These are phyloP conservation scores for Drosophila quinaria DNA, from an alignment of 2,888 invertebrate species.

Conservation along the genomic window DNA sequence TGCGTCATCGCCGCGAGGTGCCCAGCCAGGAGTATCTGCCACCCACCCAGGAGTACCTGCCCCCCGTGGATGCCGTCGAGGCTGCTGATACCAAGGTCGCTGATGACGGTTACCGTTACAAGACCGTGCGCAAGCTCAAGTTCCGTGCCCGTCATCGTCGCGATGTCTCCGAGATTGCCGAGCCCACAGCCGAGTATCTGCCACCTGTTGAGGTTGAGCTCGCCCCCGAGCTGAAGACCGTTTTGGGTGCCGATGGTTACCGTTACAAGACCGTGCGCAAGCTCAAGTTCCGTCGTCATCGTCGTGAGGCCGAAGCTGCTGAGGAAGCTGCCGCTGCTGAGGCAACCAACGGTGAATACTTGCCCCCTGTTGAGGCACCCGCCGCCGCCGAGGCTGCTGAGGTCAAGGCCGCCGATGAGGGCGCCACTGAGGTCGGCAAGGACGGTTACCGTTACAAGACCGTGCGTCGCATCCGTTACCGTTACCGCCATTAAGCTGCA, in stretches of 20 bases:
- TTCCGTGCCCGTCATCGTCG: conserved; percentile 83
- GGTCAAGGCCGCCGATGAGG: conserved; percentile 63
- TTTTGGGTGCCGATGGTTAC: conserved; percentile 77
- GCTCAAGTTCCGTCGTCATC: conserved; percentile 76
- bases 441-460: conserved; percentile 85
- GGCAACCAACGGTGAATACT: conserved; percentile 71
- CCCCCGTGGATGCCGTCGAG: conserved; percentile 69
- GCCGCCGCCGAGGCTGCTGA: conserved; percentile 47
- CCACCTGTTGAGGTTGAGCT: conserved; percentile 77
- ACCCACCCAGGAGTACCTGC: conserved; percentile 79
- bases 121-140: conserved; percentile 83
- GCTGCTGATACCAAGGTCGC: conserved; percentile 76
- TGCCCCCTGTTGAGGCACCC: conserved; percentile 75
- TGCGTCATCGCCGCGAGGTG: conserved; percentile 80
- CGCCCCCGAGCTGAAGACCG: conserved; percentile 81
- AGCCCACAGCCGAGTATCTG: conserved; percentile 73
- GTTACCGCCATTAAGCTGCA: conserved; percentile 77
- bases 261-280: conserved; percentile 80
- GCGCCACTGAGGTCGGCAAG: conserved; percentile 77
- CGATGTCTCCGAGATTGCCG: conserved; percentile 80
- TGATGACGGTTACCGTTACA: conserved; percentile 84
- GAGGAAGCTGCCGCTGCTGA: conserved; percentile 60
- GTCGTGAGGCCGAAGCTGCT: conserved; percentile 75
- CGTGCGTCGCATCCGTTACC: conserved; percentile 81
- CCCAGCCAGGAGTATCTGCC: conserved; percentile 81